Evolutionary conservation across 1,140 invertebrate genomes (phyloP).

Genomic region (Bombus huntii): DNA sequence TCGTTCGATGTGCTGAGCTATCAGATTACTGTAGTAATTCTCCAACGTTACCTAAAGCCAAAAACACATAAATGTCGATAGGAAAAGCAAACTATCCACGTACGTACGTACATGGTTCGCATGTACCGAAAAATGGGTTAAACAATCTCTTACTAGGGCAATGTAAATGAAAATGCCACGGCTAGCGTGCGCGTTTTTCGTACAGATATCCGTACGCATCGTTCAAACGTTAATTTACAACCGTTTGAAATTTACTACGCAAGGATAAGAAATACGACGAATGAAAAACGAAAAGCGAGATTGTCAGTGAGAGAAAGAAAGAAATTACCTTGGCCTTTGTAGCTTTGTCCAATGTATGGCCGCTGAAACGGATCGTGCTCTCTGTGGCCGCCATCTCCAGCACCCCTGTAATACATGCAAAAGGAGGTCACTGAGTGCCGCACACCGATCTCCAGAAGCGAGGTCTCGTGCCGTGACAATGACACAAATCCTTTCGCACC

Average conservation of each 20-base stretch:
- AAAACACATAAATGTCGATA: constrained; percentile 12
- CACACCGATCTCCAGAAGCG: constrained; percentile 37
- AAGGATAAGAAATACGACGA: background rate
- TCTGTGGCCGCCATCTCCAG: constrained; percentile 89
- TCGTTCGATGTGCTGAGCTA: constrained; percentile 97
- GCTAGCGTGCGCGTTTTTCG: too few relatives aligned
- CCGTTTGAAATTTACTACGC: background rate
- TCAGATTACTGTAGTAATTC: constrained; percentile 99
- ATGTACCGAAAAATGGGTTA: background rate
- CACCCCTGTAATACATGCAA: constrained; percentile 84
- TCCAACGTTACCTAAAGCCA: constrained; percentile 91
- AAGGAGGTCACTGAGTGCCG: constrained; percentile 55
- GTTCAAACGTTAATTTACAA: background rate
- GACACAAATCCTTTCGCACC: constrained; percentile 28
- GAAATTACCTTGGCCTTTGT: constrained; percentile 95
- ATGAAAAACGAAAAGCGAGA: background rate
- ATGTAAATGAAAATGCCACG: too few relatives aligned
- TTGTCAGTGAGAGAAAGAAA: background rate
- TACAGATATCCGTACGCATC: background rate
- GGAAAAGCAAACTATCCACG: background rate
- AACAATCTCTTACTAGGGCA: background rate
- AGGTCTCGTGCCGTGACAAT: constrained; percentile 34
- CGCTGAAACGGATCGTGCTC: constrained; percentile 94
- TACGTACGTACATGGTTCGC: background rate
- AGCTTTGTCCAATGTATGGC: constrained; percentile 98